phyloP scores from a whole-genome alignment of 2,113 vertebrate species.

The Emydura subglobosa region DNA sequence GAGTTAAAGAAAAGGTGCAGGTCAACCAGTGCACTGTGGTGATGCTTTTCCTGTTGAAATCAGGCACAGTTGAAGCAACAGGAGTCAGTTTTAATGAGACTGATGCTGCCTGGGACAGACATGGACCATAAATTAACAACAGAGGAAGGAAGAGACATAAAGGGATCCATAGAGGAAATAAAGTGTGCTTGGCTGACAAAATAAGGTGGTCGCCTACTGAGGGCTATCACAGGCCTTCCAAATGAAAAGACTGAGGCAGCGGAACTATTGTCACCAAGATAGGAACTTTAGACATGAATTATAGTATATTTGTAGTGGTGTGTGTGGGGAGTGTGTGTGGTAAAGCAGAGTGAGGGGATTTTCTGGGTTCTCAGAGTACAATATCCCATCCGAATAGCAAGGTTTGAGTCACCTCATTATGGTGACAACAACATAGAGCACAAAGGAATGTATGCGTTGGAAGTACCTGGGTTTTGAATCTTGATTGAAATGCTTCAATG shows the following conservation, averaged over 20 bases:
- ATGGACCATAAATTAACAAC: slow-evolving; percentile 44
- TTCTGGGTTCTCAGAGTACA: background rate
- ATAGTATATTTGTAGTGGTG: background rate
- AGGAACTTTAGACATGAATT: background rate
- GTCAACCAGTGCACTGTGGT: slow-evolving; percentile 5
- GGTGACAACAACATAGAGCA: background rate
- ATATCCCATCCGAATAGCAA: background rate
- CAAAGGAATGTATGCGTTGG: background rate
- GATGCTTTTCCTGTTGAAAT: slow-evolving; percentile 31
- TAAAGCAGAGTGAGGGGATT: background rate
- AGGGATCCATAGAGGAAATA: background rate
- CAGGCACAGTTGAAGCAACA: slow-evolving; percentile 11
- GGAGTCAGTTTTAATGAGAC: slow-evolving; percentile 75
- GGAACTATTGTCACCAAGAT: background rate
- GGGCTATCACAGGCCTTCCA: background rate
- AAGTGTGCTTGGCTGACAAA: slow-evolving; percentile 31
- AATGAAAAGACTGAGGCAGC: slow-evolving; percentile 8
- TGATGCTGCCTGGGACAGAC: slow-evolving; percentile 14
- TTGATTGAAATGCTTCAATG: background rate
- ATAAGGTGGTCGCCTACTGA: slow-evolving; percentile 12
- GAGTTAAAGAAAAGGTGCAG: slow-evolving; percentile 32
- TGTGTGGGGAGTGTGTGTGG: background rate
- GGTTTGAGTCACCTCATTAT: background rate
- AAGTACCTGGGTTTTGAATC: background rate
- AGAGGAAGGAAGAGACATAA: slow-evolving; percentile 7